Evolutionary conservation across 2,113 vertebrate genomes (phyloP).

Genomic region (Melanocharis versteri): DNA sequence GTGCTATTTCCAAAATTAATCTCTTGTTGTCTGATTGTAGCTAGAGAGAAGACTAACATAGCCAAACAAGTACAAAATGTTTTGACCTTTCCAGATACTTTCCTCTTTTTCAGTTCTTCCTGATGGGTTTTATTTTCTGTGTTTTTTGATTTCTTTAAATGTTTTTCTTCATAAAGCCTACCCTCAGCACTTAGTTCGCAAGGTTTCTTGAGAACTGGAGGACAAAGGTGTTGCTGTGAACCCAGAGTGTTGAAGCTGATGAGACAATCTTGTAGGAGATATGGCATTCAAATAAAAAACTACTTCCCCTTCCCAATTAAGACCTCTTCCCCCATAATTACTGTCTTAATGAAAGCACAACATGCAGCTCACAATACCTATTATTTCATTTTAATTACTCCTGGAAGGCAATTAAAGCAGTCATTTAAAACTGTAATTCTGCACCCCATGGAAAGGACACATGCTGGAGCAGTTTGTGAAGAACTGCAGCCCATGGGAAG

Average conservation of each 20-base stretch:
- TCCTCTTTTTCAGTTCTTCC: not conserved
- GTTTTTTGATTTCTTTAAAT: not conserved
- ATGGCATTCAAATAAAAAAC: not conserved
- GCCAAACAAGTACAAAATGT: not conserved
- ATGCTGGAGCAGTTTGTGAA: not conserved
- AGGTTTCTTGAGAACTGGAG: not conserved
- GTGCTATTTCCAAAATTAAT: not conserved
- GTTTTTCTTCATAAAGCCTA: not conserved
- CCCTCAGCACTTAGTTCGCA: not conserved
- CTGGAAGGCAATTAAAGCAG: slow-evolving; percentile 41
- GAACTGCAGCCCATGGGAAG: not conserved
- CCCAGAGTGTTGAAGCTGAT: not conserved
- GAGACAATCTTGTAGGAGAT: not conserved
- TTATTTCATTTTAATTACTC: slow-evolving; percentile 58
- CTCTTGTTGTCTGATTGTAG: not conserved
- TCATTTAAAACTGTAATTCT: slow-evolving; percentile 44
- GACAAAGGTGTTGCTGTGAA: not conserved
- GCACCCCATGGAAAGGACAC: not conserved
- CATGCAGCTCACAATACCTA: not conserved
- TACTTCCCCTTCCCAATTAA: not conserved
- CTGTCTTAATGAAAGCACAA: not conserved
- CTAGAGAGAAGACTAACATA: not conserved
- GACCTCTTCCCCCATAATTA: not conserved
- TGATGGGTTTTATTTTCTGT: not conserved
- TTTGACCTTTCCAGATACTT: not conserved